Evolutionary conservation across 2,113 vertebrate species (phyloP).

Genomic region (Maylandia zebra): DNA sequence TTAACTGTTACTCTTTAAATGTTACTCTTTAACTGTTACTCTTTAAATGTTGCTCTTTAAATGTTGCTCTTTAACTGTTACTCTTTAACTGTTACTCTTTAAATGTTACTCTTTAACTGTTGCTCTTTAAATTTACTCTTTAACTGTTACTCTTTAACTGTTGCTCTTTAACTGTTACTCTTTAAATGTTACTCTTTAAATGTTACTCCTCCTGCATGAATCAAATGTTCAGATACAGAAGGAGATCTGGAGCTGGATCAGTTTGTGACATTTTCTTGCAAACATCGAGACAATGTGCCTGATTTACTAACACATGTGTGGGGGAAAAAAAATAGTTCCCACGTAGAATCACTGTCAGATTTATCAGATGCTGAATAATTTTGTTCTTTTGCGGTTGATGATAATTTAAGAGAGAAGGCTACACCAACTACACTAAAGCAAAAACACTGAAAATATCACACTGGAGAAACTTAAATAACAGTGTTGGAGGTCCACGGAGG

Average conservation of each 20-base stretch:
- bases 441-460: not conserved
- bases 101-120: fast-evolving
- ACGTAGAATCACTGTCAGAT: not conserved
- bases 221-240: not conserved
- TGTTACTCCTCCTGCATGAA: not conserved
- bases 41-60: fast-evolving
- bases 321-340: not conserved
- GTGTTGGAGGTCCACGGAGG: not conserved
- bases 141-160: fast-evolving
- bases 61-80: not conserved
- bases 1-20: fast-evolving
- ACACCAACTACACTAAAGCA: not conserved
- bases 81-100: fast-evolving
- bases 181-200: fast-evolving
- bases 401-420: not conserved
- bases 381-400: not conserved
- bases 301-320: not conserved
- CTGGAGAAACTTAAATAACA: not conserved
- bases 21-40: fast-evolving
- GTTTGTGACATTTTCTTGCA: not conserved
- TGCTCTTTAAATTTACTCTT: not conserved
- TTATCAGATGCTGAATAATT: not conserved
- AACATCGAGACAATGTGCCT: not conserved
- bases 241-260: not conserved
- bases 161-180: fast-evolving